Conservation (phyloP, 2,113 vertebrate genomes). For the Bettongia penicillata region DNA sequence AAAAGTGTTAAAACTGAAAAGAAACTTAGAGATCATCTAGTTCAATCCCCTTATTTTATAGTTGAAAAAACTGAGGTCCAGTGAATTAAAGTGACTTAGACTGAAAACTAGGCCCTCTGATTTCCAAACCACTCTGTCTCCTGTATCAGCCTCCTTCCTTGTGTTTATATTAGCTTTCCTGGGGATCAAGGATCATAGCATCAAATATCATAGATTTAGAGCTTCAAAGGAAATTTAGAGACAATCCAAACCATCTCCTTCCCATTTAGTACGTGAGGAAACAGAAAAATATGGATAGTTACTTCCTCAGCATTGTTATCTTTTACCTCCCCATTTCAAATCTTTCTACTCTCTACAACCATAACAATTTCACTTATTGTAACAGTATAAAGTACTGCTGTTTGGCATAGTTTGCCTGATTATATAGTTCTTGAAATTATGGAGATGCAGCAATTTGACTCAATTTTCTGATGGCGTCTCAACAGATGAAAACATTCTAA, state of each 20-base stretch:
- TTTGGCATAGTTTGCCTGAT: background rate
- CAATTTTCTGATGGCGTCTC: background rate
- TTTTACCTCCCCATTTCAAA: background rate
- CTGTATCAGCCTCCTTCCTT: background rate
- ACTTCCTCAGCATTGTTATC: background rate
- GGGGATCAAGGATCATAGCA: background rate
- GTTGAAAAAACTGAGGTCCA: background rate
- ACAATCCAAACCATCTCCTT: background rate
- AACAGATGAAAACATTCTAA: background rate
- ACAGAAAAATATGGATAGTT: background rate
- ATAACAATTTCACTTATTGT: background rate
- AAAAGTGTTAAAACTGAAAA: background rate
- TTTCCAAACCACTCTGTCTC: background rate
- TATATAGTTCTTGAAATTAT: background rate
- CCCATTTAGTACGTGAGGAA: background rate
- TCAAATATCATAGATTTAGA: background rate
- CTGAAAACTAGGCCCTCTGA: background rate
- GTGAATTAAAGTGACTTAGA: background rate
- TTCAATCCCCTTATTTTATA: background rate
- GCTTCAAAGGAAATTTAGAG: background rate
- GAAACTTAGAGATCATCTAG: background rate
- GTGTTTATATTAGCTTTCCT: background rate
- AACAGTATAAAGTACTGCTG: background rate
- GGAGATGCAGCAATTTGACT: background rate
- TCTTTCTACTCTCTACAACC: background rate